A percentile compares a stretch with the other conserved stretches of the same genome.
These are phyloP conservation scores for Anarhynchus alexandrinus DNA, from an alignment of 2,113 vertebrate genomes.

Conservation along the genomic window DNA sequence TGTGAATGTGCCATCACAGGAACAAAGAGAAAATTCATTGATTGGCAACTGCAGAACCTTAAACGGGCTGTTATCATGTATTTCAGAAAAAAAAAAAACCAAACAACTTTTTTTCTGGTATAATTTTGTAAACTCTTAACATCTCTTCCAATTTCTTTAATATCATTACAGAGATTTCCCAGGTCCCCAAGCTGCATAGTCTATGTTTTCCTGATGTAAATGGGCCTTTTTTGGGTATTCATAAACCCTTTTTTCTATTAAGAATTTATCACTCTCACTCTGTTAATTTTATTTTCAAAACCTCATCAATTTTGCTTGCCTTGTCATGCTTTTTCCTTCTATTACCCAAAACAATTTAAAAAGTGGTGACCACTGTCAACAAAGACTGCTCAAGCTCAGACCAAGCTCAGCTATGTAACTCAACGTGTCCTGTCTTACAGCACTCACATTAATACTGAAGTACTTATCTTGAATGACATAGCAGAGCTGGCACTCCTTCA, in stretches of 20 bases:
- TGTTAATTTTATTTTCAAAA: not conserved
- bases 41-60: not conserved
- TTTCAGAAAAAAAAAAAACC: not conserved
- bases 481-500: not conserved
- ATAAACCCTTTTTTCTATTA: not conserved
- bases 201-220: not conserved
- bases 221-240: not conserved
- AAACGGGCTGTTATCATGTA: not conserved
- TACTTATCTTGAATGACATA: not conserved
- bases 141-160: not conserved
- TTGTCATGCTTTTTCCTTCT: not conserved
- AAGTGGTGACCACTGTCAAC: not conserved
- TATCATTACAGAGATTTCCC: not conserved
- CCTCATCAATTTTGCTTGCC: not conserved
- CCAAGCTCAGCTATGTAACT: not conserved
- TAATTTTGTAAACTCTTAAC: not conserved
- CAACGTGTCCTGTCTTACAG: not conserved
- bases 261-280: not conserved
- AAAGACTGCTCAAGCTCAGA: too few species aligned
- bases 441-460: not conserved
- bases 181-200: not conserved
- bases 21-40: not conserved
- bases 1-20: not conserved
- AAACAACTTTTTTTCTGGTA: not conserved
- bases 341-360: not conserved